Base-by-base conservation (phyloP, 2,797 vertebrate species). In the Thaleichthys pacificus region DNA sequence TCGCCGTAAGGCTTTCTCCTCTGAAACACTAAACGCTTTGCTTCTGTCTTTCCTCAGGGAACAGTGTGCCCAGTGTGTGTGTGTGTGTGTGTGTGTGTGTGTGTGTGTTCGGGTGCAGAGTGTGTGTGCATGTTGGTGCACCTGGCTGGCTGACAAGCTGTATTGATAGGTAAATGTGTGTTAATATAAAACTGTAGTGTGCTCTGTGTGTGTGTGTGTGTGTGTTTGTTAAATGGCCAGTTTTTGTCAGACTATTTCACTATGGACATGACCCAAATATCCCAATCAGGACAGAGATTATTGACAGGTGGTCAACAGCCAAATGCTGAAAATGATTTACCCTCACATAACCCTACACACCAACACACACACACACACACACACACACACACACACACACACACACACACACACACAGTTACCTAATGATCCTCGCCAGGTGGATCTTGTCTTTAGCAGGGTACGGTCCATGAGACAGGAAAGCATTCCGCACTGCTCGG, bases 371-470 rank as follows among this genome's bases (percentile, higher is more conserved):
- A 84, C 57, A 62, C 61, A 70, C 61, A 76, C 60, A 72, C 51
- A 77, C 28, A 72, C 63, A 68, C 68, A 63, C 73, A 71, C n/a
- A 65, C 19, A 63, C 62, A 61, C 57, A 84, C 57, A 62, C 61
- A 70, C 61, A 76, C 60, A 72, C 51, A 77, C 28, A 72, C 63
- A 68, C 68, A 63, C 73, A 71, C n/a, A 71, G 56, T 81, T 86
- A 94, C 93, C 93, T 91, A 87, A 92, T 94, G 90, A 98, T 96
- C 69, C 97, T 94, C 80, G 94, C 95, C 82, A 96, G 93, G 89
- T 97, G 96, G 69, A 96, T 96, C 87, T 97, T 96, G 93, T 99
- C 97, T 89, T 97, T 97, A 63, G 97, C 95, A 70, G 97, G 94
- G 84, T 97, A 96, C 58, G 96, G 94, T 24, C 96, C 96, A 58